Base-by-base conservation (phyloP, 2,888 invertebrate species). In the Microplitis deprimator region DNA sequence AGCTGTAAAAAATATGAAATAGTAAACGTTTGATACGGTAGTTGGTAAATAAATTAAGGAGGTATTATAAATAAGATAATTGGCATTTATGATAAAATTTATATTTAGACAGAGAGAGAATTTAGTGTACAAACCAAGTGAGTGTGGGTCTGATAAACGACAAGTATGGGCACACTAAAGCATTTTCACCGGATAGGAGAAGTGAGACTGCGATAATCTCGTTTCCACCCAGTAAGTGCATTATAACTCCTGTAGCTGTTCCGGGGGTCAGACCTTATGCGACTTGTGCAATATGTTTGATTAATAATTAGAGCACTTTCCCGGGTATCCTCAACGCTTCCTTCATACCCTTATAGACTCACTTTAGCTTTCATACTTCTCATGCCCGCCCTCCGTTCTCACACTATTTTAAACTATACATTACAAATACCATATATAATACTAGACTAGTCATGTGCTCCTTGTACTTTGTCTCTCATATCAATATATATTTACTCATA, bases 301-400 rank as follows among this genome's bases (percentile, higher is more conserved):
- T 85, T 84, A 85, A 83, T 84, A 84, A 85, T 83, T 82, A 84
- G 80, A 80, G 83, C 83, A 84, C 83, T 84, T 83, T 80, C 72
- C 77, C 77, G 68, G 68, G 77, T 75, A 78, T 77, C 77, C 79
- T 79, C 62, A 71, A 71, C 69, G 73, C 77, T 75, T 77, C 78
- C 73, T 65, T 77, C 75, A 77, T 79, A 70, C 50, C 50, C 39
- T 50, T 50, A 50, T 50, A 29, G 29, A 50, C 50, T 67, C 6
- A 59, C 73, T 67, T 64, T 62, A 76, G 68, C 59, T 70, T 61
- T 60, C 39, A 50, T 76, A 17, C 39, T 17, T 61, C 71, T 38
- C 29, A 29, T 29, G 29, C 29, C 62, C 41, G 69, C n/a, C 59
- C 61, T 40, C 73, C 8, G 13, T 40, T 29, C 59, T 61, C 67